Evolutionary conservation across 2,888 invertebrate species (phyloP).

Genomic region (Litoditis marina): DNA sequence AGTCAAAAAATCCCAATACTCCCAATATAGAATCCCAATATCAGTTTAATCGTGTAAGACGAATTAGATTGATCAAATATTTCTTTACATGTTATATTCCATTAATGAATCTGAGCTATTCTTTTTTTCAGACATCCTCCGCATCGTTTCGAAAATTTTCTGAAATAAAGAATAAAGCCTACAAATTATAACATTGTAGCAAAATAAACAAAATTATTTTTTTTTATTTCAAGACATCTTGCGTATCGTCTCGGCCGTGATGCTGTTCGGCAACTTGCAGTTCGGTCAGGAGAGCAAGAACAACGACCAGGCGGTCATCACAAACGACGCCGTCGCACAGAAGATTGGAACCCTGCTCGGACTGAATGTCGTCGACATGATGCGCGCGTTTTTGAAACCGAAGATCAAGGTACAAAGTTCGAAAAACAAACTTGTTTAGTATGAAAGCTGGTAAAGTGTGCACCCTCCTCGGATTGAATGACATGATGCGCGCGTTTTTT

Average conservation of each 20-base stretch:
- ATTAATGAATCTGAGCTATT: no score
- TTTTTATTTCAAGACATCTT: conserved; percentile 80
- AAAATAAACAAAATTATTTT: no score
- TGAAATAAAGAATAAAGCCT: not conserved
- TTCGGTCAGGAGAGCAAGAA: conserved; percentile 92
- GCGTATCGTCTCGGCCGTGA: conserved; percentile 87
- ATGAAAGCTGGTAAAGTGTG: conserved; percentile 84
- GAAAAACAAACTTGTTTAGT: no score
- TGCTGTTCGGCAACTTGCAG: conserved; percentile 95
- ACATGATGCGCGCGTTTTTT: conserved; percentile 94
- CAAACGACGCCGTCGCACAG: conserved; percentile 84
- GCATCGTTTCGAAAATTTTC: conserved; percentile 77
- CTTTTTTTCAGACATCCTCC: conserved; percentile 53
- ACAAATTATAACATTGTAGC: not conserved
- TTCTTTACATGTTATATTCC: no score
- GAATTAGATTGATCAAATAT: no score
- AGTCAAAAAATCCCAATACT: no score
- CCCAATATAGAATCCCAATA: no score
- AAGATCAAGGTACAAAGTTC: conserved; percentile 80
- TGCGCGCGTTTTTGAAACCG: conserved; percentile 92
- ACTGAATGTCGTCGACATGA: conserved; percentile 91
- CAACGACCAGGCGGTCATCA: conserved; percentile 93
- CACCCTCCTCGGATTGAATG: conserved; percentile 82
- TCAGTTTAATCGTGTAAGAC: no score
- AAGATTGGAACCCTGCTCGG: conserved; percentile 89